Evolutionary conservation across 2,888 invertebrate species (phyloP).

Genomic region (Metallyticus violacea): DNA sequence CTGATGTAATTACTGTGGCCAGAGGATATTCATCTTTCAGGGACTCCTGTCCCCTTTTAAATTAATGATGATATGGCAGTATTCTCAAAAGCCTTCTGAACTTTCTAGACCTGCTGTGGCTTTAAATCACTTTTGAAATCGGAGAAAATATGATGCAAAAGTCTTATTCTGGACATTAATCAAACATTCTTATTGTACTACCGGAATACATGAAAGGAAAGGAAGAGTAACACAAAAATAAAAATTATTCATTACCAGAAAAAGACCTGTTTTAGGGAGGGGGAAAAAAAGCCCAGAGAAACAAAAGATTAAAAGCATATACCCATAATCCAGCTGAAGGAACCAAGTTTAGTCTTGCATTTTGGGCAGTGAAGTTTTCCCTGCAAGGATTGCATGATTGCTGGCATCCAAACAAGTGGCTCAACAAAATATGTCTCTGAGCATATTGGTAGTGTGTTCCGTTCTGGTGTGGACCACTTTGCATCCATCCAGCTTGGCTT

Average conservation of each 20-base stretch:
- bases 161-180: too few species aligned
- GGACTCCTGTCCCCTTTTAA: too few species aligned
- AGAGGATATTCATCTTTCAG: too few species aligned
- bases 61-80: too few species aligned
- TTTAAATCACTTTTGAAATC: too few species aligned
- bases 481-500: constrained; percentile 52
- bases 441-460: constrained; percentile 49
- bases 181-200: too few species aligned
- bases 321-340: constrained; percentile 89
- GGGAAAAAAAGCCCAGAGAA: neutral
- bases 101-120: too few species aligned
- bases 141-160: too few species aligned
- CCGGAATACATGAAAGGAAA: too few species aligned
- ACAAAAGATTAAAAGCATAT: constrained; percentile 22
- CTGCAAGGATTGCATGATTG: constrained; percentile 64
- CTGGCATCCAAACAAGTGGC: constrained; percentile 86
- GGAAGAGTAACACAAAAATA: neutral
- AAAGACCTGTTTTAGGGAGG: too few species aligned
- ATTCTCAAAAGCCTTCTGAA: too few species aligned
- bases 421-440: constrained; percentile 80
- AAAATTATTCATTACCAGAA: neutral
- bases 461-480: constrained; percentile 38
- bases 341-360: constrained; percentile 80
- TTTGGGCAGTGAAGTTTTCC: constrained; percentile 86
- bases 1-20: too few species aligned